Evolutionary conservation across 2,888 invertebrate species (phyloP).

Genomic region (Synergus itoensis): DNA sequence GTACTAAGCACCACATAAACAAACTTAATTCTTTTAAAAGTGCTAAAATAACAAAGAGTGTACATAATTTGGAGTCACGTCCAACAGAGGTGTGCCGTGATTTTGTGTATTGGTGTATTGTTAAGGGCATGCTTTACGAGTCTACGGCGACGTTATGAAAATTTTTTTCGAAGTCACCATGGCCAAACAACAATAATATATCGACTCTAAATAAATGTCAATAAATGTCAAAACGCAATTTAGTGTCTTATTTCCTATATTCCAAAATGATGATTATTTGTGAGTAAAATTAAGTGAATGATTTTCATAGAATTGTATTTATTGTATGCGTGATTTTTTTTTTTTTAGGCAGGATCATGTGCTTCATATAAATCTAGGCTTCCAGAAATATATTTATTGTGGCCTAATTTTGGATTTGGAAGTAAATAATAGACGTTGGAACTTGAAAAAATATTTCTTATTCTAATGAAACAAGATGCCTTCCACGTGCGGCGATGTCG

Average conservation of each 20-base stretch:
- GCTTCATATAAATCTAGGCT: neutral
- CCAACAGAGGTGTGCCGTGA: constrained; percentile 4
- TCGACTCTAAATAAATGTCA: too few relatives aligned
- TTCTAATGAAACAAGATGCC: constrained; percentile 65
- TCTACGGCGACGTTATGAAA: too few relatives aligned
- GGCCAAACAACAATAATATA: too few relatives aligned
- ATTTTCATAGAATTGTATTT: neutral
- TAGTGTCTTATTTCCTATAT: too few relatives aligned
- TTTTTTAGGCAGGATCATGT: constrained; percentile 17
- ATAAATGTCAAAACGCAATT: too few relatives aligned
- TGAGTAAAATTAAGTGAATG: too few relatives aligned
- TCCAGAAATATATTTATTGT: constrained; percentile 30
- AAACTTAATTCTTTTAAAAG: neutral
- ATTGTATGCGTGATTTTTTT: neutral
- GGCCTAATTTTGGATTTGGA: neutral
- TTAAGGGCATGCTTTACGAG: too few relatives aligned
- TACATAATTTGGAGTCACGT: neutral
- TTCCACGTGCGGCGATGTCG: constrained; percentile 69
- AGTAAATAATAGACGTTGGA: neutral
- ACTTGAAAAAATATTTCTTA: neutral
- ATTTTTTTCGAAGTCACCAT: too few relatives aligned
- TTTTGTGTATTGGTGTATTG: neutral
- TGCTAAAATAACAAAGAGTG: neutral
- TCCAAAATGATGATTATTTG: too few relatives aligned
- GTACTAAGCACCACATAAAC: neutral